phyloP scores from a whole-genome alignment of 1,140 invertebrate genomes.

The Papilio machaon region DNA sequence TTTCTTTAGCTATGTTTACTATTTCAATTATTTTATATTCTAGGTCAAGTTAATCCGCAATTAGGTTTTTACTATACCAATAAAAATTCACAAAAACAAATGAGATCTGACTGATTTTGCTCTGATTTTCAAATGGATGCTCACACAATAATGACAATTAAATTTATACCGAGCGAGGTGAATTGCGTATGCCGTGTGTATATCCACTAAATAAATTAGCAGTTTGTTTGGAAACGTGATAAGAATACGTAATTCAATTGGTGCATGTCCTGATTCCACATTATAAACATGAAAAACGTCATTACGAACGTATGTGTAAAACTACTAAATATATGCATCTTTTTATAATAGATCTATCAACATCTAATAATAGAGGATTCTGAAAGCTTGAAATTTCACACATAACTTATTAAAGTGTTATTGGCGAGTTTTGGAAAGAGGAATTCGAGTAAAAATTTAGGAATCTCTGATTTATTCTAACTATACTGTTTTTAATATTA shows the following conservation, averaged over 20 bases:
- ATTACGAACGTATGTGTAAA: not conserved
- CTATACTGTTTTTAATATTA: not conserved
- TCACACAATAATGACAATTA: not conserved
- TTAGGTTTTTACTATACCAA: not conserved
- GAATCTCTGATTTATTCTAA: too few relatives aligned
- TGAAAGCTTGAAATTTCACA: too few relatives aligned
- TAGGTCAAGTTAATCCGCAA: not conserved
- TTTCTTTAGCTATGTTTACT: too few relatives aligned
- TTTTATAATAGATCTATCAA: too few relatives aligned
- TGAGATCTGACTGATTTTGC: not conserved
- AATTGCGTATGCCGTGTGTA: conserved; percentile 10
- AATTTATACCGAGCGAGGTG: not conserved
- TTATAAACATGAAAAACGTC: not conserved
- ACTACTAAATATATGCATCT: not conserved
- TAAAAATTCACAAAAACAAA: not conserved
- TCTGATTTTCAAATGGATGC: not conserved
- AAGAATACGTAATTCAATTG: not conserved
- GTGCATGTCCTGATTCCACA: conserved; percentile 6
- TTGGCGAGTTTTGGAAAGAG: too few relatives aligned
- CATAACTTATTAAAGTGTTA: too few relatives aligned
- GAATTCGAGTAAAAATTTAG: too few relatives aligned
- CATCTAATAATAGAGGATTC: too few relatives aligned
- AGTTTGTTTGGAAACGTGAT: conserved; percentile 35
- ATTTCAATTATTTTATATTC: too few relatives aligned
- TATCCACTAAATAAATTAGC: conserved; percentile 40